Conservation (phyloP, 1,140 invertebrate species). For the Stegodyphus dumicola region DNA sequence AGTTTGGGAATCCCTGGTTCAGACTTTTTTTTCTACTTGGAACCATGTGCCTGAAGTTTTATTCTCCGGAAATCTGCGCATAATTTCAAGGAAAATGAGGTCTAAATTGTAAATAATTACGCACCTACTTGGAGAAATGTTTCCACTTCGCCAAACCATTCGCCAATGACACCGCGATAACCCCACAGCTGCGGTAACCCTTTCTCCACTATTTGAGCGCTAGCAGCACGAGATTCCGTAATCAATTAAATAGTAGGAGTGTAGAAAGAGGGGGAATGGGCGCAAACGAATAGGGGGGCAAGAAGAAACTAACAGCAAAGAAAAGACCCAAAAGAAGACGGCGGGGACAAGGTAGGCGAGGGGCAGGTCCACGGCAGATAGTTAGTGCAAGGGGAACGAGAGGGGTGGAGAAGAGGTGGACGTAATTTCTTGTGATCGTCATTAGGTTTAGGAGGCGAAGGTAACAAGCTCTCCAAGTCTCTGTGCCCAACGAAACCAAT, state of each 20-base stretch:
- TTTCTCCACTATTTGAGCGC: not conserved
- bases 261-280: not conserved
- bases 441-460: constrained; percentile 31
- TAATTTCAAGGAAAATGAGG: too few relatives aligned
- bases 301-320: not conserved
- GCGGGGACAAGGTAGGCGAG: not conserved
- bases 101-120: too few relatives aligned
- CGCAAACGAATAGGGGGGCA: not conserved
- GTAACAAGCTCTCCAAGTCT: constrained; percentile 42
- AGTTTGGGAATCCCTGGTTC: too few relatives aligned
- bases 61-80: too few relatives aligned
- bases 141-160: too few relatives aligned
- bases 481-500: not conserved
- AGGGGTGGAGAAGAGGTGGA: not conserved
- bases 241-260: constrained; percentile 1
- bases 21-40: too few relatives aligned
- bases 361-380: not conserved
- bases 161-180: too few relatives aligned
- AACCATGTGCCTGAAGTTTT: too few relatives aligned
- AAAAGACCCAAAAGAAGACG: not conserved
- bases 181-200: not conserved
- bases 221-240: not conserved
- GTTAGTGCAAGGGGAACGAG: not conserved
- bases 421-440: constrained; percentile 2
- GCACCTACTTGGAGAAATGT: too few relatives aligned